Base-by-base conservation (phyloP, 1,140 invertebrate genomes). In the Apis laboriosa region DNA sequence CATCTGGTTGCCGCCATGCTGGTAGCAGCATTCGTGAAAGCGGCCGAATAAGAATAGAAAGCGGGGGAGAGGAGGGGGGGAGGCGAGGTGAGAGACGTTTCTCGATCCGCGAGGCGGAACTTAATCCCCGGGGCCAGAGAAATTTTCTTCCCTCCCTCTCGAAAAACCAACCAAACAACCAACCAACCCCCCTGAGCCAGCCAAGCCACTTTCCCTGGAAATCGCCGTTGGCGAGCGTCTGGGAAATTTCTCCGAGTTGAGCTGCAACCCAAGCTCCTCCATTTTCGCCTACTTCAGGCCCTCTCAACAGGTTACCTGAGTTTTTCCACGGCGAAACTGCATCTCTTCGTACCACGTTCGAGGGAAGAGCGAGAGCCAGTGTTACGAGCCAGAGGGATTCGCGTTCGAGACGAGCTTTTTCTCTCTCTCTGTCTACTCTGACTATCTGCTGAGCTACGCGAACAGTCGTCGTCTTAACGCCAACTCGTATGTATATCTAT, bases 231-330 rank as follows among this genome's bases (percentile, higher is more conserved):
- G 88, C 78, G 83, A 76, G 73, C 78, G 90, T 91, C 90, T 91
- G 89, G 85, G 86, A 90, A 91, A 92, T 92, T 43, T 92, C 90
- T 90, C 83, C 86, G 72, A 89, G 84, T 90, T 89, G 88, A 89
- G 86, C 85, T 84, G 82, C 79, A 4, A 83, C 64, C 34, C 86
- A 83, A 87, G 86, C 88, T 86, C 84, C 34, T 86, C 73, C 79
- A 88, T 89, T 90, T 90, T 90, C 86, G 86, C 85, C 77, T 82
- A 81, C 85, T 88, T 80, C 83, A 84, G 55, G 86, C 85, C 84
- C 88, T 92, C 89, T 92, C 90, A 91, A 91, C 91, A 91, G 90
- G 91, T 91, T 91, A 91, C 78, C 81, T 85, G 84, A 81, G 84
- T 86, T 88, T 86, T 88, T 86, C 79, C 68, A 61, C 74, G 11